These are phyloP conservation scores for Megalonaias nervosa DNA, from an alignment of 1,140 invertebrate genomes.

Conservation along the genomic window DNA sequence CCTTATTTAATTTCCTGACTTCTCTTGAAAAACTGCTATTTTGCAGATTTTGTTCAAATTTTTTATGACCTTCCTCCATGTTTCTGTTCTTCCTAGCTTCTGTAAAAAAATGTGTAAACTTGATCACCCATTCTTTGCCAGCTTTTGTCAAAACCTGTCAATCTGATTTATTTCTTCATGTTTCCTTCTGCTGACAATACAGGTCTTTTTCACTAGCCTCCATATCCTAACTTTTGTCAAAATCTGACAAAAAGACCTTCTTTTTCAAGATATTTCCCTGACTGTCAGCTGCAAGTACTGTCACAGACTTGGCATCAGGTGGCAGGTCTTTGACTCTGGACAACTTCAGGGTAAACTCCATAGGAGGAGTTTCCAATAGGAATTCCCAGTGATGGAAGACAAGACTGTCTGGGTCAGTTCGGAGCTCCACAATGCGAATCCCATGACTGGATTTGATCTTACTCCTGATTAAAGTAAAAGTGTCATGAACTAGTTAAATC, in stretches of 20 bases:
- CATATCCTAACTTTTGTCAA: constrained; percentile 30
- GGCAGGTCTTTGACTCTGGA: constrained; percentile 55
- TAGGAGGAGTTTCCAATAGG: constrained; percentile 51
- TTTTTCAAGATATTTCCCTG: constrained; percentile 64
- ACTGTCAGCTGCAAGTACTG: constrained; percentile 59
- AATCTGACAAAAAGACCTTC: constrained; percentile 52
- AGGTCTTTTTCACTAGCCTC: no score
- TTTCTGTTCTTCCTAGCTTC: no score
- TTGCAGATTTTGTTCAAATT: no score
- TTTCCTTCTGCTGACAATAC: no score
- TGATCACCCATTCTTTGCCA: no score
- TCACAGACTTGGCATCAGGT: constrained; percentile 43
- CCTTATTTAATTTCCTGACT: no score
- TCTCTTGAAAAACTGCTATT: no score
- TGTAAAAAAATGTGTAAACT: no score
- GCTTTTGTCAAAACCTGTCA: no score
- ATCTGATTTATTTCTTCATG: no score
- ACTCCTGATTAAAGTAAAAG: constrained; percentile 31
- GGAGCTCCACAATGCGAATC: constrained; percentile 80
- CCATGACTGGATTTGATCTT: constrained; percentile 76
- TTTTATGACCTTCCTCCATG: no score
- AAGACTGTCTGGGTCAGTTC: constrained; percentile 75
- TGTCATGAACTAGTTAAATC: not conserved
- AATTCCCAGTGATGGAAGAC: constrained; percentile 81
- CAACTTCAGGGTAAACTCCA: constrained; percentile 51